Evolutionary conservation across 2,113 vertebrate species (phyloP).

Genomic region (Cranoglanis bouderius): DNA sequence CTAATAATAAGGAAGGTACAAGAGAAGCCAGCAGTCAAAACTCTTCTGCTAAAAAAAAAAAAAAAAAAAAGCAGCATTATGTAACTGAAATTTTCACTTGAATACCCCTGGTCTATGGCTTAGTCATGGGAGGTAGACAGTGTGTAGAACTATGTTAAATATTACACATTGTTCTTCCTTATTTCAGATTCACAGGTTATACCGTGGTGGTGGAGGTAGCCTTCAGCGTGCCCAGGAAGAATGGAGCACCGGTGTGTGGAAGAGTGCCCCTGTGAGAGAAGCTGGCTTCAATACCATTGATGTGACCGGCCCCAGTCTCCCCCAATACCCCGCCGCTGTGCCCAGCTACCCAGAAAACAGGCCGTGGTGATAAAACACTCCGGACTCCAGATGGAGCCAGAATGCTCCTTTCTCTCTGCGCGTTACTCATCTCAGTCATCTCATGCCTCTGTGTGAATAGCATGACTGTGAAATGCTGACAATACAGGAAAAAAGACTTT

Average conservation of each 20-base stretch:
- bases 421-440: background rate
- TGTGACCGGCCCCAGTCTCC: constrained; percentile 83
- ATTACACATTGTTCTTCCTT: background rate
- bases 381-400: constrained; percentile 60
- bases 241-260: constrained; percentile 86
- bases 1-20: background rate
- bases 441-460: constrained; percentile 9
- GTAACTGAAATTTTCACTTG: background rate
- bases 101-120: background rate
- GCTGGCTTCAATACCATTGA: constrained; percentile 83
- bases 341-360: constrained; percentile 85
- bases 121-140: background rate
- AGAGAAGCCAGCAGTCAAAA: background rate
- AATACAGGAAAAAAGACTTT: background rate
- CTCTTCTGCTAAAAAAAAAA: background rate
- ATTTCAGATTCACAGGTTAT: constrained; percentile 88
- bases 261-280: constrained; percentile 78
- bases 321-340: constrained; percentile 87
- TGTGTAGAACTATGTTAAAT: background rate
- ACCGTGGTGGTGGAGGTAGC: constrained; percentile 87
- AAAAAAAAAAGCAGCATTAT: background rate
- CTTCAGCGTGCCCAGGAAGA: constrained; percentile 88
- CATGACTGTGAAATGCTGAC: constrained; percentile 6
- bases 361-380: constrained; percentile 66
- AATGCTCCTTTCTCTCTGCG: background rate